Evolutionary conservation across 1,140 invertebrate genomes (phyloP), one percentile per base, ranked within the genome.

Genomic region (Lordiphosa collinella): DNA sequence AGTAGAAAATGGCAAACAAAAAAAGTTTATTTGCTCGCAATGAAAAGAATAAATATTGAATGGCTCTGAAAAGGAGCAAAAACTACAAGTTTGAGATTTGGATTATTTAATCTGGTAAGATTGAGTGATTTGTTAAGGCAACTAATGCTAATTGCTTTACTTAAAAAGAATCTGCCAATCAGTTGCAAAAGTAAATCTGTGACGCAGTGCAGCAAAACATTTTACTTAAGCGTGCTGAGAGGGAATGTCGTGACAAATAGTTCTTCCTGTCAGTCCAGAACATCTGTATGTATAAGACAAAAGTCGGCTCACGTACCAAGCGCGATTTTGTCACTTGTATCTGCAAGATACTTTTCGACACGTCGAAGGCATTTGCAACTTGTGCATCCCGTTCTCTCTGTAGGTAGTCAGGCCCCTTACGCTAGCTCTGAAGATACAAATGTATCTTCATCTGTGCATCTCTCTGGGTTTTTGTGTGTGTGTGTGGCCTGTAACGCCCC

Each of bases 221-320:
- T 41, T 32, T 41, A 78, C 78, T 85, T 84, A 82, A 73, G 78
- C 78, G 72, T 70, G 52, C 51, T 51, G 54, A 37, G 61, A 74
- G 72, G 72, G 63, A 73, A 84, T 85, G 79, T 54, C 56, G 79
- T 73, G 72, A 82, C 78, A 84, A 82, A 82, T 82, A 82, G 78
- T 84, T 84, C 54, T 64, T 32, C 66, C 61, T 58, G 55, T 58
- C 57, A 56, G 36, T 13, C 10, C 14, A 40, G 16, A 29, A 53
- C 55, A 68, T 61, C 32, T 47, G 35, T 62, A 61, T 62, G 53
- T 54, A 64, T 38, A n/a, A 29, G 25, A 14, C 49, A 40, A 38
- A 32, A 22, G 35, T 35, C 36, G 40, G 60, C 49, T 65, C 74
- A 79, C 74, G 74, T 79, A 68, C 66, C 9, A 41, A 69, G 58